Conservation (phyloP, 2,888 invertebrate species). For the Drosophila anomelani region DNA sequence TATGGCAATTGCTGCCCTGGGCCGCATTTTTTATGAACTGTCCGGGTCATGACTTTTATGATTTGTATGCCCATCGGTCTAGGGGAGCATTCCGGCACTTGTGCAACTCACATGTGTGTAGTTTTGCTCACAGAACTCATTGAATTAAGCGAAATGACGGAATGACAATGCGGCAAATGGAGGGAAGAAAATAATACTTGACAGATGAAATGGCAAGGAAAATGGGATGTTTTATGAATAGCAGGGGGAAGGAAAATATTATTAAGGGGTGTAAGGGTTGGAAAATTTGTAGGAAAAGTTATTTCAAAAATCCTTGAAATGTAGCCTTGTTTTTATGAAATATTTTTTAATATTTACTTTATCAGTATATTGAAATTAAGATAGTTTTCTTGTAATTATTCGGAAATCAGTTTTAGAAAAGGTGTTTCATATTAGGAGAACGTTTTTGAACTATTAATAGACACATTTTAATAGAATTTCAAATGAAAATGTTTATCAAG, state of each 20-base stretch:
- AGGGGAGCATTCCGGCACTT: slow-evolving; percentile 12
- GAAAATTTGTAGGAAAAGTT: neutral
- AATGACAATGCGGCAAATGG: slow-evolving; percentile 55
- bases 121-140: slow-evolving; percentile 67
- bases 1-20: slow-evolving; percentile 76
- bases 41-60: slow-evolving; percentile 71
- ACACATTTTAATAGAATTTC: too few relatives aligned
- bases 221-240: neutral
- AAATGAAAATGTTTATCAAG: too few relatives aligned
- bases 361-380: neutral
- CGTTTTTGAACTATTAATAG: too few relatives aligned
- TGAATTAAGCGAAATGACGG: slow-evolving; percentile 69
- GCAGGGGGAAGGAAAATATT: neutral
- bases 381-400: neutral
- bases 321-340: neutral
- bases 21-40: slow-evolving; percentile 77
- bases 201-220: slow-evolving; percentile 9
- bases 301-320: neutral
- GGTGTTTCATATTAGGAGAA: too few relatives aligned
- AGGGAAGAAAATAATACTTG: neutral
- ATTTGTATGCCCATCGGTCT: slow-evolving; percentile 64
- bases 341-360: neutral
- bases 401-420: too few relatives aligned
- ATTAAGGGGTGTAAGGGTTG: too few relatives aligned
- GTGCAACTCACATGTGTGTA: slow-evolving; percentile 62